Conservation (phyloP, 2,797 vertebrate genomes). For the Acipenser transmontanus region DNA sequence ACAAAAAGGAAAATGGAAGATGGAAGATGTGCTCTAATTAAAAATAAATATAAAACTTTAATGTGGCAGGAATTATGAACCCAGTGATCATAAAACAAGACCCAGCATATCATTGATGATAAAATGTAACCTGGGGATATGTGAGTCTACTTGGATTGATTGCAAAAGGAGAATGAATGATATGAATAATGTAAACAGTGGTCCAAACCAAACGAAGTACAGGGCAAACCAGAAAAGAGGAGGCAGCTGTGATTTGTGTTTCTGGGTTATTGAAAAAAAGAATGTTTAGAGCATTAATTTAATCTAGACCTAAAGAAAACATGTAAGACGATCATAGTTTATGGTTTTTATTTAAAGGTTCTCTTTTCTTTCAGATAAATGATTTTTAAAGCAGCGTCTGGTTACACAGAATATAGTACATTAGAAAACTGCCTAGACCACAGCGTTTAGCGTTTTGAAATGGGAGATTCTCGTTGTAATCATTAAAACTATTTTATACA, state of each 20-base stretch:
- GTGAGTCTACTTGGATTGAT: slow-evolving; percentile 4
- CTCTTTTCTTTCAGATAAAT: slow-evolving; percentile 38
- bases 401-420: slow-evolving; percentile 36
- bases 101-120: not conserved
- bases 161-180: slow-evolving; percentile 44
- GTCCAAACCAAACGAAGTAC: slow-evolving; percentile 51
- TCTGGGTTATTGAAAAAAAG: slow-evolving; percentile 38
- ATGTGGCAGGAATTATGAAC: slow-evolving; percentile 14
- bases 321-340: slow-evolving; percentile 56
- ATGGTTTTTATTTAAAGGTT: too few relatives aligned
- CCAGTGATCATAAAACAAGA: not conserved
- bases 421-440: too few relatives aligned
- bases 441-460: too few relatives aligned
- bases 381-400: slow-evolving; percentile 24
- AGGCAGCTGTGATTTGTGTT: slow-evolving; percentile 41
- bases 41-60: slow-evolving; percentile 2
- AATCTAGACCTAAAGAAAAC: slow-evolving; percentile 57
- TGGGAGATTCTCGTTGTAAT: too few relatives aligned
- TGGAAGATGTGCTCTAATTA: too few relatives aligned
- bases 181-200: slow-evolving; percentile 72
- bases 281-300: slow-evolving; percentile 60
- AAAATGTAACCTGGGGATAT: slow-evolving; percentile 2
- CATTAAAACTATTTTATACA: too few relatives aligned
- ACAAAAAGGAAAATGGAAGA: too few relatives aligned
- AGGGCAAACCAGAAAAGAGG: slow-evolving; percentile 43